These are phyloP conservation scores for Artibeus jamaicensis DNA, from an alignment of 2,797 vertebrate species.

Conservation along the genomic window DNA sequence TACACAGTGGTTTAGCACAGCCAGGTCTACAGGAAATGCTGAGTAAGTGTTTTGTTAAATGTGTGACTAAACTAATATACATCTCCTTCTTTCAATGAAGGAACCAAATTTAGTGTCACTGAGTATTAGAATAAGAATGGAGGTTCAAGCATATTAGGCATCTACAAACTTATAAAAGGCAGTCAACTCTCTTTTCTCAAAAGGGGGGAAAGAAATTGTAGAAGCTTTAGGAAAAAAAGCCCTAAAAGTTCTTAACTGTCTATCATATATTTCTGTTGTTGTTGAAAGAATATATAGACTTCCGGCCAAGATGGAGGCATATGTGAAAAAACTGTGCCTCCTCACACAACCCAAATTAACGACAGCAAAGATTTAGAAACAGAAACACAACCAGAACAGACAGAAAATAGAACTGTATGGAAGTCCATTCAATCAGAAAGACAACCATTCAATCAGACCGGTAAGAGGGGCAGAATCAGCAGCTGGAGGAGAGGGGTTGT, in stretches of 20 bases:
- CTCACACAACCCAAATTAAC: no score
- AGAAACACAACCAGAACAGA: no score
- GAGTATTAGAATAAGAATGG: neutral
- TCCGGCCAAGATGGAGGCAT: no score
- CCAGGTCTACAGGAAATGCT: neutral
- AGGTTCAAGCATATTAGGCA: neutral
- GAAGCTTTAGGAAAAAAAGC: neutral
- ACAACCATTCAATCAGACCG: no score
- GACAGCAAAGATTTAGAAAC: no score
- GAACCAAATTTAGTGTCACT: neutral
- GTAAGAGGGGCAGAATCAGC: no score
- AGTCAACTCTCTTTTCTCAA: neutral
- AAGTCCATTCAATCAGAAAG: no score
- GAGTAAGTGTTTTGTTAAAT: neutral
- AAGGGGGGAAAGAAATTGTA: neutral
- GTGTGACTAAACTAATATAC: neutral
- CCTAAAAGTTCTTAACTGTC: neutral
- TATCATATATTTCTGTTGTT: neutral
- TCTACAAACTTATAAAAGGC: neutral
- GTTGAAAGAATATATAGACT: neutral
- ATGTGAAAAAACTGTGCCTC: no score
- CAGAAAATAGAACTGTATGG: no score
- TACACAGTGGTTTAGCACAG: neutral
- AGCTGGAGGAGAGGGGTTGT: no score
- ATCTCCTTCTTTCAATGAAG: conserved; percentile 1